These are phyloP conservation scores for Phylloscopus trochilus DNA, from an alignment of 2,113 vertebrate species.

Conservation along the genomic window DNA sequence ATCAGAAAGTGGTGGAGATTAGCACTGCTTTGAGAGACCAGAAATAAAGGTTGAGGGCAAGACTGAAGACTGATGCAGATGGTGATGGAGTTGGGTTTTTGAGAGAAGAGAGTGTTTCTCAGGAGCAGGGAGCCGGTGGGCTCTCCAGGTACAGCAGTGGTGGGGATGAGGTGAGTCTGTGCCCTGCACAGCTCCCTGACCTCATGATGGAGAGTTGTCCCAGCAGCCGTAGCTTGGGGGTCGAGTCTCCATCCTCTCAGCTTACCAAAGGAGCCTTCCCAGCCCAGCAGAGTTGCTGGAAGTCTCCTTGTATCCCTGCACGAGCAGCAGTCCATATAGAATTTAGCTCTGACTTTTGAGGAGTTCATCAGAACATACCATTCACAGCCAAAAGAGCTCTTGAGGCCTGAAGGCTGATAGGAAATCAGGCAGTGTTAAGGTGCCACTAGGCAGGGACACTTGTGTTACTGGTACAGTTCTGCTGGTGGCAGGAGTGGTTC, in stretches of 20 bases:
- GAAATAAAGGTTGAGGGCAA: background rate
- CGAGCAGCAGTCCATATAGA: background rate
- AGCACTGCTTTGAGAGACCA: background rate
- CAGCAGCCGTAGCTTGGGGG: background rate
- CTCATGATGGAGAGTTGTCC: background rate
- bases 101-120: background rate
- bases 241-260: background rate
- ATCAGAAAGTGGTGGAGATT: background rate
- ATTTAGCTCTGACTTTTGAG: background rate
- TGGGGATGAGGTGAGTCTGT: background rate
- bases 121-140: background rate
- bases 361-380: background rate
- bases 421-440: background rate
- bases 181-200: background rate
- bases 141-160: background rate
- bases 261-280: background rate
- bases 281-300: background rate
- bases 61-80: background rate
- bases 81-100: background rate
- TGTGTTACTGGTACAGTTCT: background rate
- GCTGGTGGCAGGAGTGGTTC: background rate
- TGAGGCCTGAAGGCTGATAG: background rate
- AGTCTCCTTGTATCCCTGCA: background rate
- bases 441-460: background rate
- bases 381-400: background rate